phyloP scores from a whole-genome alignment of 1,140 invertebrate genomes.

The Drosophila persimilis region DNA sequence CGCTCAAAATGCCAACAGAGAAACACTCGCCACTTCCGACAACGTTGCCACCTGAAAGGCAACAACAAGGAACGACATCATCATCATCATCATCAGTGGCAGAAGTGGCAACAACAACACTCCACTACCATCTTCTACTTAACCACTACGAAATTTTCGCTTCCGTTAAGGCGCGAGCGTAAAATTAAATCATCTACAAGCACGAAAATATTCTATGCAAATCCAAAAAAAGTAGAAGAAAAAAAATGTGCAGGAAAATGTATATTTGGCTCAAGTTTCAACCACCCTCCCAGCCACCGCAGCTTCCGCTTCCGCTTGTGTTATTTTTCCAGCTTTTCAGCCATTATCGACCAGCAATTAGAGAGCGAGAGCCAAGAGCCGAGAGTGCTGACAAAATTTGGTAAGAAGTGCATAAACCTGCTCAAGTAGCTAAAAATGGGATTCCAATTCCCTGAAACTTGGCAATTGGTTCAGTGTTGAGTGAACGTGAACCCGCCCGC shows the following conservation, averaged over 20 bases:
- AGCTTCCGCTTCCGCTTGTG: constrained; percentile 10
- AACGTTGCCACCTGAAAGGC: constrained; percentile 58
- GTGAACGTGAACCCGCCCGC: too few species aligned
- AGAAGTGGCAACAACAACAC: constrained; percentile 12
- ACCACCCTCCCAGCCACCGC: neutral
- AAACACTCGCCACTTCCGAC: constrained; percentile 69
- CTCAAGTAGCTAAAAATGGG: constrained; percentile 61
- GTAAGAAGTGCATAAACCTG: constrained; percentile 68
- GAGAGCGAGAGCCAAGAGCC: constrained; percentile 13
- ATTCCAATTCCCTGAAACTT: constrained; percentile 11
- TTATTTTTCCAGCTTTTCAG: constrained; percentile 15
- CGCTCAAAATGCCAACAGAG: constrained; percentile 47
- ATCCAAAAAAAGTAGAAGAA: constrained; percentile 14
- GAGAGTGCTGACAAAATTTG: constrained; percentile 28
- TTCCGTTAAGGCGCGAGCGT: constrained; percentile 56
- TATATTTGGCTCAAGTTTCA: constrained; percentile 21
- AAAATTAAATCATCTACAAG: constrained; percentile 65
- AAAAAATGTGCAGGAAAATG: constrained; percentile 18
- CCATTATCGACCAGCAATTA: constrained; percentile 71
- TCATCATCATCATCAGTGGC: constrained; percentile 6
- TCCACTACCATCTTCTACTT: constrained; percentile 38
- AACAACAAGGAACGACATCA: constrained; percentile 11
- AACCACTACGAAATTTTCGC: constrained; percentile 60
- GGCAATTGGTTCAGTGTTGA: constrained; percentile 27
- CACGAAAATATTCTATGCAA: constrained; percentile 51